These are phyloP conservation scores for Chelonus formosanus DNA, from an alignment of 2,888 invertebrate genomes.

Conservation along the genomic window DNA sequence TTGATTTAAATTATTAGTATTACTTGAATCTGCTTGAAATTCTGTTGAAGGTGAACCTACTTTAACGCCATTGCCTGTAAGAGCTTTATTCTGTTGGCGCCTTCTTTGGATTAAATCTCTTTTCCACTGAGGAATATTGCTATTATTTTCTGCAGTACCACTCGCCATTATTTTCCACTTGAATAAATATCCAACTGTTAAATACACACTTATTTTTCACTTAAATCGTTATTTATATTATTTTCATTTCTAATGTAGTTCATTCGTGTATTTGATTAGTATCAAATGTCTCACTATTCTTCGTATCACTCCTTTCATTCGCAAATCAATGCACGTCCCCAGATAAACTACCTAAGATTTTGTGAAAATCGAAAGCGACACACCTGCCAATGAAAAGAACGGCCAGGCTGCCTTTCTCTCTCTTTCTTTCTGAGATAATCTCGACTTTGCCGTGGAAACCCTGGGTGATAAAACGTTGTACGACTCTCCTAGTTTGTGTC, in stretches of 20 bases:
- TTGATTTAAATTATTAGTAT: neutral
- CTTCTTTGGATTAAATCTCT: slow-evolving; percentile 82
- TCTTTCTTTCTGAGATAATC: neutral
- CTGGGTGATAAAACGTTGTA: neutral
- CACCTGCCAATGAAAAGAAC: slow-evolving; percentile 34
- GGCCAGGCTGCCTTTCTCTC: neutral
- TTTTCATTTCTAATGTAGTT: too few relatives aligned
- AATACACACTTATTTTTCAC: neutral
- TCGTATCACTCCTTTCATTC: slow-evolving; percentile 16
- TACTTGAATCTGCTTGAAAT: neutral
- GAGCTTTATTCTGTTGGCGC: slow-evolving; percentile 66
- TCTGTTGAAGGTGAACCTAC: slow-evolving; percentile 18
- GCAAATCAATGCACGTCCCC: neutral
- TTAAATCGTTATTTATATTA: neutral
- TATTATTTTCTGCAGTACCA: slow-evolving; percentile 4
- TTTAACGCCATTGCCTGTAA: slow-evolving; percentile 51
- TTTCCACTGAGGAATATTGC: slow-evolving; percentile 80
- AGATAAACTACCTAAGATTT: slow-evolving; percentile 14
- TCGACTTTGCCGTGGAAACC: neutral
- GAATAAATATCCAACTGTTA: neutral
- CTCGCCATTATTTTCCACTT: slow-evolving; percentile 9
- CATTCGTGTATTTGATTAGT: too few relatives aligned
- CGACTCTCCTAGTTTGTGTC: too few relatives aligned
- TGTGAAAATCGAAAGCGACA: slow-evolving; percentile 42
- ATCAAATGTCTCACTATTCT: neutral